Evolutionary conservation across 2,888 invertebrate species (phyloP).

Genomic region (Oscheius myriophilus): DNA sequence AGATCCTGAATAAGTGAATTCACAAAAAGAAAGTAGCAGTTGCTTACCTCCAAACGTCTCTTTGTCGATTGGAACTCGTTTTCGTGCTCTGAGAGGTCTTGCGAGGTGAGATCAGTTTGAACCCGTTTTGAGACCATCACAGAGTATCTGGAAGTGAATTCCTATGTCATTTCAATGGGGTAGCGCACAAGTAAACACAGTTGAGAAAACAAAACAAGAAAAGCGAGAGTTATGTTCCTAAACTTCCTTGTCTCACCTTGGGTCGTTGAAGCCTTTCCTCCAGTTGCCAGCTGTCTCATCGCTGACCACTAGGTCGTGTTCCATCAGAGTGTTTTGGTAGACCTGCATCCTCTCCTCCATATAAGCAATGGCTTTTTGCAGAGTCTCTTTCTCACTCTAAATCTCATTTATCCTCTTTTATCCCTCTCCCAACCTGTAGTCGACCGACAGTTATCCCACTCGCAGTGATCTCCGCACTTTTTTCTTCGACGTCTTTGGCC

Average conservation of each 20-base stretch:
- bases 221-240: constrained; percentile 1
- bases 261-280: constrained; percentile 62
- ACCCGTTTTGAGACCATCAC: constrained; percentile 52
- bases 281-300: constrained; percentile 59
- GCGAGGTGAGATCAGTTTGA: constrained; percentile 64
- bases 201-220: not conserved
- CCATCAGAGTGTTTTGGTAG: constrained; percentile 65
- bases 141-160: constrained; percentile 41
- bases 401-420: not conserved
- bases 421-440: constrained; percentile 44
- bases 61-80: constrained; percentile 56
- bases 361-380: constrained; percentile 60
- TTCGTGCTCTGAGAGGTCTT: constrained; percentile 56
- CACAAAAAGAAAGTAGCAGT: not conserved
- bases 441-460: constrained; percentile 40
- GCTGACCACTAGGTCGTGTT: constrained; percentile 61
- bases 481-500: constrained; percentile 51
- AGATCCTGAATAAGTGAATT: constrained; percentile 48
- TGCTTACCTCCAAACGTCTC: constrained; percentile 46
- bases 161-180: no score
- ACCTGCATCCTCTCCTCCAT: constrained; percentile 64
- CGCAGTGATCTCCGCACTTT: constrained; percentile 59
- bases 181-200: no score
- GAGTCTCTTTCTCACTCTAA: constrained; percentile 48
- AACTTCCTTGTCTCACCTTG: no score